Evolutionary conservation across 2,888 invertebrate genomes (phyloP).

Genomic region (Cremastinae sp.): DNA sequence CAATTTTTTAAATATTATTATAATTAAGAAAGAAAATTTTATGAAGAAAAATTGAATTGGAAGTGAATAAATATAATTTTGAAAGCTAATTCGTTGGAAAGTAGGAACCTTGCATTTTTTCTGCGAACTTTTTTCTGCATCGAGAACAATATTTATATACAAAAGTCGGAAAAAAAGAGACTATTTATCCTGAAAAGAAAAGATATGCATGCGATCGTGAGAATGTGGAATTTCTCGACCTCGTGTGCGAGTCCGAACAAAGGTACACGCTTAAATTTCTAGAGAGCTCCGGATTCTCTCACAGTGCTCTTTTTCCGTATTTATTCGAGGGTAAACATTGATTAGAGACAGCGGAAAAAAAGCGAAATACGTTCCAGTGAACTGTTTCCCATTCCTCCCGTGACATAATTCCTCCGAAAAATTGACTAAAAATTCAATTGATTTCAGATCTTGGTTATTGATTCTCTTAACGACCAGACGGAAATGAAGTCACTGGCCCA

Average conservation of each 20-base stretch:
- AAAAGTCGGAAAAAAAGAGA: too few species aligned
- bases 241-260: background rate
- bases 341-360: slow-evolving; percentile 12
- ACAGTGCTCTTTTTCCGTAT: slow-evolving; percentile 14
- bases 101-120: too few species aligned
- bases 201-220: slow-evolving; percentile 33
- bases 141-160: too few species aligned
- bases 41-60: too few species aligned
- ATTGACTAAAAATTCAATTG: background rate
- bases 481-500: slow-evolving; percentile 38
- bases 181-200: background rate
- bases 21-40: too few species aligned
- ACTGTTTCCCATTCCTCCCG: background rate
- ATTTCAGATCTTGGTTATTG: background rate
- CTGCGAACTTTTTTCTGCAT: too few species aligned
- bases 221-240: slow-evolving; percentile 46
- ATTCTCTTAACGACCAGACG: slow-evolving; percentile 5
- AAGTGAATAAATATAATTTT: too few species aligned
- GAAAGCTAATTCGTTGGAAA: too few species aligned
- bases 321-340: slow-evolving; percentile 28
- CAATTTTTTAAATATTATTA: too few species aligned
- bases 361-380: background rate
- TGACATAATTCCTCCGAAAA: background rate
- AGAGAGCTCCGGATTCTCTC: slow-evolving; percentile 25
- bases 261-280: slow-evolving; percentile 16